Evolutionary conservation across 2,888 invertebrate genomes (phyloP), one percentile per base, ranked within the genome.

Genomic region (Cheilosia urbana): DNA sequence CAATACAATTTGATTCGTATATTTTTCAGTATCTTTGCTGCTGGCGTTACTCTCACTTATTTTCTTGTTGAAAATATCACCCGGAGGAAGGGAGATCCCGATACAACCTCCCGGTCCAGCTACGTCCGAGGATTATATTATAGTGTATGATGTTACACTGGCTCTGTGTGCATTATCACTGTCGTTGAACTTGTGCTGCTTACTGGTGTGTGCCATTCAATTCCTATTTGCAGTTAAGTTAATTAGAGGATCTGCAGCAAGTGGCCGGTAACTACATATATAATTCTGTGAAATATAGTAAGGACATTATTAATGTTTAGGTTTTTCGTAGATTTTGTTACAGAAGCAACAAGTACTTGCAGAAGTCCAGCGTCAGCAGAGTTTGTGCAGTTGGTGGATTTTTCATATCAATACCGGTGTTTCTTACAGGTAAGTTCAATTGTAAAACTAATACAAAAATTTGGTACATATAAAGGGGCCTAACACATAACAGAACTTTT

Each of bases 211-310:
- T 94, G 96, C 97, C 89, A 97, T 98, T 91, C 98, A 98, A 94
- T 98, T 97, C 93, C 94, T 98, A 91, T 98, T 98, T 92, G 97
- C 98, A 60, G 97, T 98, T 88, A 98, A 98, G 93, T 94, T 98
- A 92, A 96, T 97, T 90, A 96, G 97, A 91, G 96, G 97, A 68
- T 96, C 96, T 60, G 95, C 96, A 90, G 96, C 96, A 77, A 96
- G 94, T 90, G 93, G 93, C 79, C 93, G 95, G 95, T 95, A 92
- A 91, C 91, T 87, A 69, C 13, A 37, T 13, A 69, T 37, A 37
- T 13, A 9, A 37, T 34, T 62, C 37, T 62, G 7, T 34, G 4
- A 15, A 5, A 21, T 21, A 57, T 11, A 55, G 19, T 9, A 45
- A 24, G n/a, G 65, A 15, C 13, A 57, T 66, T 51, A 72, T 24